phyloP scores from a whole-genome alignment of 2,113 vertebrate genomes.

The Podarcis muralis region DNA sequence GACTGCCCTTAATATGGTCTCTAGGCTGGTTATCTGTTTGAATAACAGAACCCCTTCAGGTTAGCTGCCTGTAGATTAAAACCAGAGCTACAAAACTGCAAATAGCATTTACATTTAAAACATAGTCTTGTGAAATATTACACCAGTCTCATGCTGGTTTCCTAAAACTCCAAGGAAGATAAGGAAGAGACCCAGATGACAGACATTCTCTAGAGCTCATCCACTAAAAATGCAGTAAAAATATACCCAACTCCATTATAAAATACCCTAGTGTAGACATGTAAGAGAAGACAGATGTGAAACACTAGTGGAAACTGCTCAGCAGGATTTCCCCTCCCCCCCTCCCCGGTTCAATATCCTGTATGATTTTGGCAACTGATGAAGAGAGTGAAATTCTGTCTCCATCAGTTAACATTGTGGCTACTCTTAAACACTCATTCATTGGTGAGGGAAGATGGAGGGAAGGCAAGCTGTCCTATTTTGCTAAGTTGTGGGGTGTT shows the following conservation, averaged over 20 bases:
- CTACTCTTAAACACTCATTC: background rate
- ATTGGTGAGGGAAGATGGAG: background rate
- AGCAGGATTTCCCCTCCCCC: background rate
- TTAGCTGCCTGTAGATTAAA: background rate
- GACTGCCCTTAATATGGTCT: background rate
- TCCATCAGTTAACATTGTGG: background rate
- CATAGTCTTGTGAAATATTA: background rate
- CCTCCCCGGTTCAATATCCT: background rate
- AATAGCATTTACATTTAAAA: background rate
- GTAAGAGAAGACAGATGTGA: background rate
- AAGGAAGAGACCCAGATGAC: background rate
- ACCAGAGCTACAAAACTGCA: background rate
- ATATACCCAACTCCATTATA: background rate
- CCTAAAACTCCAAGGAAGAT: background rate
- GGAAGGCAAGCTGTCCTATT: background rate
- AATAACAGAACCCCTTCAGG: background rate
- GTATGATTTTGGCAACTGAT: background rate
- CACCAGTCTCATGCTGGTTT: background rate
- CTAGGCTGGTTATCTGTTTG: background rate
- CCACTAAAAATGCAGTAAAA: background rate
- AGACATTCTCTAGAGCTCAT: background rate
- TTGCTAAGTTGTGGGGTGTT: background rate
- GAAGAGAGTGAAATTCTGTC: background rate
- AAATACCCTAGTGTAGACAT: background rate
- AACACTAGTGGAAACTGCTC: background rate